Evolutionary conservation across 37 sponge, comb jelly and placozoan species (phyloP).

Genomic region (Tethya wilhelma): DNA sequence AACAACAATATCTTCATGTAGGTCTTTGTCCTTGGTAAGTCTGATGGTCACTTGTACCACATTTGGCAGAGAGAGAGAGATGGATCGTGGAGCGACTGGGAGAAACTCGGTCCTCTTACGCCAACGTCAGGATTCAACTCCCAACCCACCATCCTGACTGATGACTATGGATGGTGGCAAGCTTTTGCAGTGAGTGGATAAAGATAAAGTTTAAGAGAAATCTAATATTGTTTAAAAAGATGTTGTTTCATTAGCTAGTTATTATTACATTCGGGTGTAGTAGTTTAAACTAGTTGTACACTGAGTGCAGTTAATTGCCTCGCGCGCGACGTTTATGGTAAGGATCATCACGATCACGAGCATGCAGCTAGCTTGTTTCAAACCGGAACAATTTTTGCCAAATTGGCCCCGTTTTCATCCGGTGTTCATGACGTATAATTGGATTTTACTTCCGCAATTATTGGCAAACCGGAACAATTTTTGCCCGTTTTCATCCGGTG

Average conservation of each 20-base stretch:
- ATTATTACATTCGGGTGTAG: neutral
- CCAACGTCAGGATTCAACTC: conserved; percentile 18
- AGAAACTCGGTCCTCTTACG: conserved; percentile 41
- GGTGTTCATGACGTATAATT: too few relatives aligned
- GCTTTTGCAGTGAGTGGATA: conserved; percentile 41
- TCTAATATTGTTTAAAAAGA: too few relatives aligned
- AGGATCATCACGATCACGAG: too few relatives aligned
- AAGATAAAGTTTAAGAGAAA: neutral
- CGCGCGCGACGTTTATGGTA: too few relatives aligned
- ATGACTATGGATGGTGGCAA: conserved; percentile 58
- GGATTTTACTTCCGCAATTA: too few relatives aligned
- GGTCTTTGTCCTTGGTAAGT: conserved; percentile 56
- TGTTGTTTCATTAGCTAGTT: too few relatives aligned
- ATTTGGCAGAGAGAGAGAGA: conserved; percentile 65
- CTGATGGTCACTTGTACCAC: conserved; percentile 49
- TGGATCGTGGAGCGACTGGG: conserved; percentile 54
- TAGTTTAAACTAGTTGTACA: neutral
- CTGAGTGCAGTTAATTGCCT: neutral
- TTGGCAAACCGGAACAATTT: too few relatives aligned
- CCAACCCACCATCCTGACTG: conserved; percentile 33
- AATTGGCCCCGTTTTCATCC: too few relatives aligned
- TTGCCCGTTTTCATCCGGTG: too few relatives aligned
- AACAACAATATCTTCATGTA: neutral
- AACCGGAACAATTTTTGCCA: too few relatives aligned
- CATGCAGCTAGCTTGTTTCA: too few relatives aligned